A percentile compares a stretch with the other conserved stretches of the same genome.
These are phyloP conservation scores for Drosophila peninsularis DNA, from an alignment of 2,888 invertebrate genomes.

Conservation along the genomic window DNA sequence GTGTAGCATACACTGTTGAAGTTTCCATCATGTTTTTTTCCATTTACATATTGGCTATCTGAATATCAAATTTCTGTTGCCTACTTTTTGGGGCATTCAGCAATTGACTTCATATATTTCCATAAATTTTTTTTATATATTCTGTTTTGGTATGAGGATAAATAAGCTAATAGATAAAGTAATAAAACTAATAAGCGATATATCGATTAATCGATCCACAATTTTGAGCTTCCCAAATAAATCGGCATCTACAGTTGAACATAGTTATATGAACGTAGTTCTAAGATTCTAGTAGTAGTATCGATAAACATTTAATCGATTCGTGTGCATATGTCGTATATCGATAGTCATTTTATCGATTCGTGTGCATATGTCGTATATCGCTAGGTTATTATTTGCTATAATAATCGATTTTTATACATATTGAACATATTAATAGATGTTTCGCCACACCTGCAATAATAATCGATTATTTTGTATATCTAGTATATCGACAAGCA, in stretches of 20 bases:
- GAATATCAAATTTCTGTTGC: background rate
- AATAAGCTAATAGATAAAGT: background rate
- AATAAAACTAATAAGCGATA: background rate
- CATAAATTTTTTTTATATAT: too few relatives aligned
- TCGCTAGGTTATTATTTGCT: too few relatives aligned
- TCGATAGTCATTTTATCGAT: too few relatives aligned
- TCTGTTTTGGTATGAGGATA: background rate
- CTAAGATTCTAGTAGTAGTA: too few relatives aligned
- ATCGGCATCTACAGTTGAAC: too few relatives aligned
- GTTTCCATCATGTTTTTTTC: background rate
- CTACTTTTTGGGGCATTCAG: constrained; percentile 3
- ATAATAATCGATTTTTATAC: too few relatives aligned
- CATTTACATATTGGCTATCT: background rate
- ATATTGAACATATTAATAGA: background rate
- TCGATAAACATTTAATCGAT: too few relatives aligned
- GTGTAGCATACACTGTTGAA: background rate
- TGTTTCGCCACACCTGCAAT: too few relatives aligned
- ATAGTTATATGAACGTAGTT: too few relatives aligned
- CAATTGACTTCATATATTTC: background rate
- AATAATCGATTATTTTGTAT: background rate
- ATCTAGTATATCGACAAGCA: background rate
- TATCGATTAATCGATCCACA: background rate
- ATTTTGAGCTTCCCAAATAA: background rate
- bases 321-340: too few relatives aligned
- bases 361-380: too few relatives aligned